These are phyloP conservation scores for Tineola bisselliella DNA, from an alignment of 2,888 invertebrate genomes.

Conservation along the genomic window DNA sequence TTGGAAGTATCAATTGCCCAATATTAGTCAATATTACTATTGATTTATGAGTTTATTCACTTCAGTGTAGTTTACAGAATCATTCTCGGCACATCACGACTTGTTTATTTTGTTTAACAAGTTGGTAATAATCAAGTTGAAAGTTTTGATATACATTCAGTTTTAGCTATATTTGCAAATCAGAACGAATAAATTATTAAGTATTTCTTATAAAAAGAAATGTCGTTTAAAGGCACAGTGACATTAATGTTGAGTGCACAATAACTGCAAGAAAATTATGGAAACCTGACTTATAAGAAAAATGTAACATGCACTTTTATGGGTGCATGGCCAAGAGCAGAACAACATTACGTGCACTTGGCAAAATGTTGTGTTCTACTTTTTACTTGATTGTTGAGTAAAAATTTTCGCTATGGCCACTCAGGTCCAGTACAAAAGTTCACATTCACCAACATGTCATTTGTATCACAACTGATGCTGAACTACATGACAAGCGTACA, in stretches of 20 bases:
- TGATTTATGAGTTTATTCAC: constrained; percentile 4
- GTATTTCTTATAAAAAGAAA: neutral
- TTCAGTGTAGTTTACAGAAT: neutral
- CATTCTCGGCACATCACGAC: neutral
- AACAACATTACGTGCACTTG: neutral
- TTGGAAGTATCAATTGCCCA: neutral
- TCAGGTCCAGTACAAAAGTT: too few relatives aligned
- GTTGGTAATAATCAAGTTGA: too few relatives aligned
- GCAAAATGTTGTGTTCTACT: neutral
- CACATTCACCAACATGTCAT: too few relatives aligned
- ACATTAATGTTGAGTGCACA: neutral
- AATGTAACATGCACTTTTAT: constrained; percentile 63
- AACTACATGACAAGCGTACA: too few relatives aligned
- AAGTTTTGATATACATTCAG: too few relatives aligned
- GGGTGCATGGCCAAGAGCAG: constrained; percentile 34
- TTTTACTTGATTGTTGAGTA: neutral
- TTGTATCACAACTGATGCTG: too few relatives aligned
- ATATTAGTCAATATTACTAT: neutral
- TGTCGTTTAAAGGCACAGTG: neutral
- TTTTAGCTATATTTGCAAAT: neutral
- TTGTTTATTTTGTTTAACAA: neutral
- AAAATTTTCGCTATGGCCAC: neutral
- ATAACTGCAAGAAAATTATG: constrained; percentile 9
- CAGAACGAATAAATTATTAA: neutral
- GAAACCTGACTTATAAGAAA: constrained; percentile 20